Conservation (phyloP, 2,113 vertebrate genomes). For the Elephantulus edwardii region DNA sequence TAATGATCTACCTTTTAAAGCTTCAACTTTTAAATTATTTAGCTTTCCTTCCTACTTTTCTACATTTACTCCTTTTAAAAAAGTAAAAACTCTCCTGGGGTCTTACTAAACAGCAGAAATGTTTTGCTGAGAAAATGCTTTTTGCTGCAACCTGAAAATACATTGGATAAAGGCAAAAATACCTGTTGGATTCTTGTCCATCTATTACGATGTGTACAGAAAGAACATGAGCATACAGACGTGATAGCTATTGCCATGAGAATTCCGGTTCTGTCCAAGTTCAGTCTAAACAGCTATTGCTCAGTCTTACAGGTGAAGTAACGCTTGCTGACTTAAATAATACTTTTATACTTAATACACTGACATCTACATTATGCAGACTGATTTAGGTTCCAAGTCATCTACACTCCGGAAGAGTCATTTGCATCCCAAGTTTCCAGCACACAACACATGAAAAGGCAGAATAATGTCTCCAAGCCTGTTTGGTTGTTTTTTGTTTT, state of each 20-base stretch:
- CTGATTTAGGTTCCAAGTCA: too few relatives aligned
- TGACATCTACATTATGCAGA: not conserved
- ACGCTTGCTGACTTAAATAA: not conserved
- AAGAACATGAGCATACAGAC: not conserved
- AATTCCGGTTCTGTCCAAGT: not conserved
- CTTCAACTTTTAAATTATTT: not conserved
- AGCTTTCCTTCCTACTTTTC: not conserved
- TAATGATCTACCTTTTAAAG: not conserved
- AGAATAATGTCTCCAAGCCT: not conserved
- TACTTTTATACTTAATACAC: not conserved
- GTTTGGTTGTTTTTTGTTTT: not conserved
- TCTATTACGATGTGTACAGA: not conserved
- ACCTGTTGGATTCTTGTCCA: not conserved
- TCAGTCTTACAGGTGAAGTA: not conserved
- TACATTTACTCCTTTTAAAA: not conserved
- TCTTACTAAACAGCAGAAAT: slow-evolving; percentile 34
- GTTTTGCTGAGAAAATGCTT: not conserved
- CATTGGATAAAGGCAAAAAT: not conserved
- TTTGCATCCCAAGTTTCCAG: not conserved
- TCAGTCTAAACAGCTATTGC: not conserved
- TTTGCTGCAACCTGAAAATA: slow-evolving; percentile 16
- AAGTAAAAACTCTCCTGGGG: not conserved
- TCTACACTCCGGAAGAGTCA: too few relatives aligned
- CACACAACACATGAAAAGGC: not conserved
- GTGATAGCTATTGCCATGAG: not conserved